These are phyloP conservation scores for Petrolisthes cinctipes DNA, from an alignment of 2,888 invertebrate genomes.

Conservation along the genomic window DNA sequence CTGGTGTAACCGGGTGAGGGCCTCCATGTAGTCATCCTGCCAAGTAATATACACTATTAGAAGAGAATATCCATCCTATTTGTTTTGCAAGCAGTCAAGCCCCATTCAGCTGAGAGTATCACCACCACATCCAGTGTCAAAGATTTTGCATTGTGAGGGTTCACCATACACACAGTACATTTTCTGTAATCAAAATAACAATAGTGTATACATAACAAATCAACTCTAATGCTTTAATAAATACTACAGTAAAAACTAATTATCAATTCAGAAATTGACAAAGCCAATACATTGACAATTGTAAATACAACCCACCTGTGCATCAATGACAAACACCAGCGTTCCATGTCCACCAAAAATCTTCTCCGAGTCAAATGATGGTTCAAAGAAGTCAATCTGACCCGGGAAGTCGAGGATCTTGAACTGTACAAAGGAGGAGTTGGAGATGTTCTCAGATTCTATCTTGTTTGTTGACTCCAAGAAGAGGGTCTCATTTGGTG, in stretches of 20 bases:
- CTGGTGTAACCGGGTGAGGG: slow-evolving; percentile 89
- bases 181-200: too few relatives aligned
- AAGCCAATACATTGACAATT: neutral
- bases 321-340: slow-evolving; percentile 98
- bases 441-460: slow-evolving; percentile 97
- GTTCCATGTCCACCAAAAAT: slow-evolving; percentile 98
- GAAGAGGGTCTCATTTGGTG: slow-evolving; percentile 98
- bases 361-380: slow-evolving; percentile 93
- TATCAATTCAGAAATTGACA: too few relatives aligned
- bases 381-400: slow-evolving; percentile 97
- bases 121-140: too few relatives aligned
- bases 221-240: neutral
- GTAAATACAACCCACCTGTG: slow-evolving; percentile 72
- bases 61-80: too few relatives aligned
- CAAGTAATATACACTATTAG: slow-evolving; percentile 67
- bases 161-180: too few relatives aligned
- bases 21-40: slow-evolving; percentile 96
- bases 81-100: too few relatives aligned
- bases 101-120: too few relatives aligned
- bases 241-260: neutral
- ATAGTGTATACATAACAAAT: neutral
- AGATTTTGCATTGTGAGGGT: too few relatives aligned
- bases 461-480: slow-evolving; percentile 98
- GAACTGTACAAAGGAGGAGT: slow-evolving; percentile 97
- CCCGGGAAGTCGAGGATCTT: slow-evolving; percentile 99